Evolutionary conservation across 2,113 vertebrate genomes (phyloP).

Genomic region (Etia nguti): DNA sequence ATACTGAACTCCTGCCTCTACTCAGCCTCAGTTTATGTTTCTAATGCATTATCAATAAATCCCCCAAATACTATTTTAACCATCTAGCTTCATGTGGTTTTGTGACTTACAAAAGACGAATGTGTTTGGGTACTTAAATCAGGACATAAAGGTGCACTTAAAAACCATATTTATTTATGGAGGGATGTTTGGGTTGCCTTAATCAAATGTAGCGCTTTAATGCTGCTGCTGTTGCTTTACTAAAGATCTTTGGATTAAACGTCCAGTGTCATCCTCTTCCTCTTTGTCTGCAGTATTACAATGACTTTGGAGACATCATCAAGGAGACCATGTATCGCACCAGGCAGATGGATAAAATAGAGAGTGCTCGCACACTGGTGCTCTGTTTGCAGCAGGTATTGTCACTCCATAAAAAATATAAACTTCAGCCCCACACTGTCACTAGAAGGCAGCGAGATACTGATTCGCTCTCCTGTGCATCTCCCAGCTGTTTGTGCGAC

Average conservation of each 20-base stretch:
- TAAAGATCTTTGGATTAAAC: not conserved
- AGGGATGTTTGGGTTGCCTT: not conserved
- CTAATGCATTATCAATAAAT: not conserved
- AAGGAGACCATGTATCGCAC: slow-evolving; percentile 82
- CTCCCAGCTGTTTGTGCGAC: slow-evolving; percentile 77
- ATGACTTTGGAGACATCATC: slow-evolving; percentile 88
- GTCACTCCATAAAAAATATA: not conserved
- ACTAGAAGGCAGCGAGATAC: not conserved
- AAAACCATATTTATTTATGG: not conserved
- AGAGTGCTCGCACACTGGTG: slow-evolving; percentile 79
- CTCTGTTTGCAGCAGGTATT: slow-evolving; percentile 86
- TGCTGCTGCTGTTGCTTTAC: not conserved
- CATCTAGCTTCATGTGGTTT: not conserved
- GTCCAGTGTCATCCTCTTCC: not conserved
- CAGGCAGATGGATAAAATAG: slow-evolving; percentile 80
- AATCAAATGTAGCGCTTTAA: not conserved
- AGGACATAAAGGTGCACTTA: not conserved
- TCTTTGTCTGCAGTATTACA: slow-evolving; percentile 71
- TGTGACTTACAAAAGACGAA: not conserved
- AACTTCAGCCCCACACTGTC: not conserved
- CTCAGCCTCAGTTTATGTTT: not conserved
- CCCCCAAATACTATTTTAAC: not conserved
- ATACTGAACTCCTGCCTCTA: not conserved
- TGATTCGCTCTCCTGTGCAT: not conserved
- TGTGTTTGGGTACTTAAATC: not conserved